A percentile compares a stretch with the other conserved stretches of the same genome.
Conservation (phyloP, 1,140 invertebrate genomes). For the Galleria mellonella region DNA sequence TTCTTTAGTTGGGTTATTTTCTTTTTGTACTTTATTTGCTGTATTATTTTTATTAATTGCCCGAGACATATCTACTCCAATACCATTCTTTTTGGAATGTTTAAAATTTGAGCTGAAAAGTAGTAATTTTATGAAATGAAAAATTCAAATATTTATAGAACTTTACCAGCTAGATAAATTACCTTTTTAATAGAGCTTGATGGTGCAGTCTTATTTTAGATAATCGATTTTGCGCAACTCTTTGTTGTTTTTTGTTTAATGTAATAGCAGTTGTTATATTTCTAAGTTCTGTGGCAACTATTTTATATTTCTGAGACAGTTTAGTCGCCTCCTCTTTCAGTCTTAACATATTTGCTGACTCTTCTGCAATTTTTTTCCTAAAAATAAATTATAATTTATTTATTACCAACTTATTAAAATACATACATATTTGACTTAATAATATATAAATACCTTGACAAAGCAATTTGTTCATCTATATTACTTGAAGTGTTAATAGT, state of each 20-base stretch:
- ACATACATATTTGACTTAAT: conserved; percentile 3
- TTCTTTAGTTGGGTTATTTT: conserved; percentile 42
- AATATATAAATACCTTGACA: conserved; percentile 43
- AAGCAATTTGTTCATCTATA: conserved; percentile 53
- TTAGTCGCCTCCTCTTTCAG: conserved; percentile 56
- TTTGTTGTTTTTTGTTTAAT: conserved; percentile 57
- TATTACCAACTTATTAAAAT: conserved; percentile 4
- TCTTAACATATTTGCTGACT: conserved; percentile 57
- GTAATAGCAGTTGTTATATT: conserved; percentile 57
- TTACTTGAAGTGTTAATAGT: conserved; percentile 17
- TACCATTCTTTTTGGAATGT: conserved; percentile 41
- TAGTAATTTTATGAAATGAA: background rate
- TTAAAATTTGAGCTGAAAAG: conserved; percentile 39
- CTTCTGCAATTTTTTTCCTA: conserved; percentile 66
- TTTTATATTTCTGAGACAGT: conserved; percentile 60
- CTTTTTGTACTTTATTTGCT: conserved; percentile 44
- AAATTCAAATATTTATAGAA: too few species aligned
- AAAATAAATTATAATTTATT: conserved; percentile 11
- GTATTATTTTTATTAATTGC: conserved; percentile 8
- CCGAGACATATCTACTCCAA: conserved; percentile 10
- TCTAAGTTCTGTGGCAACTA: conserved; percentile 50
- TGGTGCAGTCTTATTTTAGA: conserved; percentile 51
- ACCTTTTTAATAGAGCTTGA: conserved; percentile 60
- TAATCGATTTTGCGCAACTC: conserved; percentile 40
- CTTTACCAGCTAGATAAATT: conserved; percentile 8